Conservation (phyloP, 2,888 invertebrate species). For the Watsonalla binaria region DNA sequence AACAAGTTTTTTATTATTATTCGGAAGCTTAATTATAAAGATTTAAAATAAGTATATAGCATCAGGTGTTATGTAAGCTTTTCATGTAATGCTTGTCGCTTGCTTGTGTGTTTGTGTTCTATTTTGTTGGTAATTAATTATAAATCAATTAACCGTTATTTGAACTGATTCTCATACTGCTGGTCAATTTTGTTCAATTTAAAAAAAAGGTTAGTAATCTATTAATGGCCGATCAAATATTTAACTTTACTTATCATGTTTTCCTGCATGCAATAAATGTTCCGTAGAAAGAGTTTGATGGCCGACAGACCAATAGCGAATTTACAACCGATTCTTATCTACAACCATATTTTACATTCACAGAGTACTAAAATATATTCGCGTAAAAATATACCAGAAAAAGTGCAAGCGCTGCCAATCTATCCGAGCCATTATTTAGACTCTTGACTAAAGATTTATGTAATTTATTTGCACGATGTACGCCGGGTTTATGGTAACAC, state of each 20-base stretch:
- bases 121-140: not conserved
- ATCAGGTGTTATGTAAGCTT: conserved; percentile 8
- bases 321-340: not conserved
- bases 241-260: too few species aligned
- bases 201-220: too few species aligned
- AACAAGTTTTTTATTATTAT: not conserved
- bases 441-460: not conserved
- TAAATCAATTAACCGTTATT: not conserved
- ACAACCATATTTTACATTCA: not conserved
- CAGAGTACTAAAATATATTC: not conserved
- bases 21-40: too few species aligned
- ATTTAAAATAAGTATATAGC: not conserved
- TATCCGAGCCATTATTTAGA: not conserved
- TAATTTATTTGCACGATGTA: not conserved
- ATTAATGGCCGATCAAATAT: too few species aligned
- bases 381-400: not conserved
- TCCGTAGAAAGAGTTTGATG: not conserved
- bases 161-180: not conserved
- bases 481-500: too few species aligned
- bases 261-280: too few species aligned
- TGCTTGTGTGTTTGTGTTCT: conserved; percentile 9
- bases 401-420: not conserved
- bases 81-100: conserved; percentile 25
- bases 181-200: too few species aligned
- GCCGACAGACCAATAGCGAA: not conserved